Evolutionary conservation across 1,140 invertebrate genomes (phyloP), one percentile per base, ranked within the genome.

Genomic region (Pseudomyrmex dendroicus): DNA sequence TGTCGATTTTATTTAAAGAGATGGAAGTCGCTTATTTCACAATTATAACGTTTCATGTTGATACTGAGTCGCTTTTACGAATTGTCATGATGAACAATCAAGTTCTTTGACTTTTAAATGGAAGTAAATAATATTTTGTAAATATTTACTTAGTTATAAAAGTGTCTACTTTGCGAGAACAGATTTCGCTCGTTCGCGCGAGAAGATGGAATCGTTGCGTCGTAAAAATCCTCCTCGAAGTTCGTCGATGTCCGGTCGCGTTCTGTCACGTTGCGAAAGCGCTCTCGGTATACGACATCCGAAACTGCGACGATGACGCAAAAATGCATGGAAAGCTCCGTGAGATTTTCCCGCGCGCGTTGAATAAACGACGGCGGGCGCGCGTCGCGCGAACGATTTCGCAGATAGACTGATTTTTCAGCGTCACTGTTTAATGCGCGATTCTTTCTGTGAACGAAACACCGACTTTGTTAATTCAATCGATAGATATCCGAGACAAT

Each of bases 391-490:
- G 35, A 35, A 4, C 35, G 35, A 35, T 35, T 35, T 35, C 4
- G 70, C 35, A 13, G 12, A 13, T 4, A 35, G 13, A 68, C 46
- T 48, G 20, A 63, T 63, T 63, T 74, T 63, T 74, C n/a, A 63
- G 46, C 46, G 22, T 63, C 10, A 68, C 3, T 25, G 46, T 78
- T 57, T 70, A 68, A 78, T 68, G 20, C 50, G 7, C 17, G 35
- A 35, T 25, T 25, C 9, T 70, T 9, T 20, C 20, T 2, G 63
- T 48, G 48, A 5, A 46, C 61, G 35, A 22, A 68, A 57, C 46
- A 25, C 22, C 20, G 64, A 78, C 15, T 59, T 48, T 70, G 64
- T 68, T 68, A 78, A 70, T 68, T 20, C 17, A 78, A 68, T 78
- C 44, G 52, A 70, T 9, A 78, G 15, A 70, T 57, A 78, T 57